Evolutionary conservation across 2,888 invertebrate genomes (phyloP), one percentile per base, ranked within the genome.

Genomic region (Mythimna lalbum): DNA sequence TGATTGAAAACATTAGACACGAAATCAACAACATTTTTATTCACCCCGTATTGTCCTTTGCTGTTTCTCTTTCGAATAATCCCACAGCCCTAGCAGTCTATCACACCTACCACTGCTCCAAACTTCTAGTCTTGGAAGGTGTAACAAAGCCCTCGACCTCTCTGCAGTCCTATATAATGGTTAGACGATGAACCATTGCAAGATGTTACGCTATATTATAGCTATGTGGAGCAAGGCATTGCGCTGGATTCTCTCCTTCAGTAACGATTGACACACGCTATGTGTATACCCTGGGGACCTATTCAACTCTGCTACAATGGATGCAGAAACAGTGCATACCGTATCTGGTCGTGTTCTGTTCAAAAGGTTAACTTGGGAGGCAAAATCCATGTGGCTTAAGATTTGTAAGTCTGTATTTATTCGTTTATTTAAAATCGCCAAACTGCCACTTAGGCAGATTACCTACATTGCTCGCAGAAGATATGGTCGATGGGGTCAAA

Each of bases 251-350:
- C 53, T 23, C 69, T 63, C 49, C 21, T 63, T 31, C 2, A 59
- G 57, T 63, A 59, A 59, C 71, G 59, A 77, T 50, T 43, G 63
- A 70, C 50, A 23, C 12, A 60, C 33, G 21, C 39, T 14, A 43
- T 33, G 10, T 53, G 27, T 70, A 27, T 60, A 10, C 63, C 50
- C 33, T 36, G 55, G 71, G 53, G 74, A 50, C 6, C 39, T 39
- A 53, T 53, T 71, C 36, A 63, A 47, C 36, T 52, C 43, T 36
- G 50, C 31, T 17, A 63, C 78, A 75, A 70, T 70, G 50, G 43
- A 21, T 50, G 4, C 47, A 27, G 50, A 55, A 33, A 50, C 43
- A 61, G 27, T 69, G 43, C 33, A 69, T 27, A 33, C 49, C 27
- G 19, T 31, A 53, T 53, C 33, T 17, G 4, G 19, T 27, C n/a